Evolutionary conservation across 2,797 vertebrate genomes (phyloP).

Genomic region (Chrosomus eos): DNA sequence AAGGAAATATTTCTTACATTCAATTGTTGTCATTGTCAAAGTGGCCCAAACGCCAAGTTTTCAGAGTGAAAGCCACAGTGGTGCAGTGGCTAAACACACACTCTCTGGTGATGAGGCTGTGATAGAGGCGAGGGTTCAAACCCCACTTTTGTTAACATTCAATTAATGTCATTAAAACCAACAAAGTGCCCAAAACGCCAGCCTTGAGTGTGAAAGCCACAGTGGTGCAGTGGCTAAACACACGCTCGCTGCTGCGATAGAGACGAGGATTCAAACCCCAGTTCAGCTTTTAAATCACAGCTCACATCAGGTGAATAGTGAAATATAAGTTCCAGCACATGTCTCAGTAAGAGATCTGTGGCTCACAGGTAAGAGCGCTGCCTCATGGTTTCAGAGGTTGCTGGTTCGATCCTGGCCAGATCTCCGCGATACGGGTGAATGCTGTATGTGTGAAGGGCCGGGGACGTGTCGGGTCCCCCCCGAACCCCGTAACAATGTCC

Average conservation of each 20-base stretch:
- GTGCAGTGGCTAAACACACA: accelerated
- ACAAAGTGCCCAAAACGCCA: not conserved
- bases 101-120: accelerated
- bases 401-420: not conserved
- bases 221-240: not conserved
- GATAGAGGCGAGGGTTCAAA: not conserved
- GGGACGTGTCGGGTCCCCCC: not conserved
- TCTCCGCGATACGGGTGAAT: not conserved
- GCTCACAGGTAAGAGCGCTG: not conserved
- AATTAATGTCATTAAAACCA: not conserved
- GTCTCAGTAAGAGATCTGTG: not conserved
- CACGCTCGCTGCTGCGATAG: accelerated
- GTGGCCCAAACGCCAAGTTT: not conserved
- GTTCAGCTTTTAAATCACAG: no score
- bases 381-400: not conserved
- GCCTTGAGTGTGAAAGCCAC: accelerated
- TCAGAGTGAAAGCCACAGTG: not conserved
- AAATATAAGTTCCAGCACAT: not conserved
- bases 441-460: not conserved
- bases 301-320: accelerated
- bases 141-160: not conserved
- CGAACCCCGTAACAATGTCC: not conserved
- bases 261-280: not conserved
- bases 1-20: not conserved
- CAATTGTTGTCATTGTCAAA: not conserved